Evolutionary conservation across 2,888 invertebrate species (phyloP).

Genomic region (Tenodera sinensis): DNA sequence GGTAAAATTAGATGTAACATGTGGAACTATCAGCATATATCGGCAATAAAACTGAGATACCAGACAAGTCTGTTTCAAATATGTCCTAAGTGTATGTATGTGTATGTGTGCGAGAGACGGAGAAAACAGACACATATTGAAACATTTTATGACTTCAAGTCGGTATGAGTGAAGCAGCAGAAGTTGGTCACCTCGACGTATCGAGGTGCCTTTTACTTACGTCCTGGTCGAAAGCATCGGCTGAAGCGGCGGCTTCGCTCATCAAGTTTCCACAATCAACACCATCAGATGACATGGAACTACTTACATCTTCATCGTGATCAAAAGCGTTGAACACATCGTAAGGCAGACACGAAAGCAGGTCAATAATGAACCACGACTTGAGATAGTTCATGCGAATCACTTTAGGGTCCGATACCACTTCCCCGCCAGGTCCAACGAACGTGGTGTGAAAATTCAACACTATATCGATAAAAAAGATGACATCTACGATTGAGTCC

Average conservation of each 20-base stretch:
- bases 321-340: constrained; percentile 99
- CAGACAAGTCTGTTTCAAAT: too few relatives aligned
- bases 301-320: constrained; percentile 91
- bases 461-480: constrained; percentile 99
- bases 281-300: constrained; percentile 12
- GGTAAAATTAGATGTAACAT: too few relatives aligned
- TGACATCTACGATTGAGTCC: constrained; percentile 97
- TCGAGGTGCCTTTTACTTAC: constrained; percentile 10
- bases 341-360: constrained; percentile 98
- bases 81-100: background rate
- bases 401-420: constrained; percentile 97
- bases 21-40: too few relatives aligned
- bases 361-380: constrained; percentile 99
- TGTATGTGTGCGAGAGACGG: background rate
- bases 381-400: constrained; percentile 98
- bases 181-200: background rate
- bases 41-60: too few relatives aligned
- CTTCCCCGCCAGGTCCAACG: constrained; percentile 93
- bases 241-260: background rate
- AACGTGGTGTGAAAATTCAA: constrained; percentile 99
- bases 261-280: constrained; percentile 24
- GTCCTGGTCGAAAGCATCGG: constrained; percentile 20
- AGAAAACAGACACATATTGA: background rate
- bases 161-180: background rate
- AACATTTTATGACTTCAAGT: background rate